These are phyloP conservation scores for Limenitis camilla DNA, from an alignment of 2,888 invertebrate species.

Conservation along the genomic window DNA sequence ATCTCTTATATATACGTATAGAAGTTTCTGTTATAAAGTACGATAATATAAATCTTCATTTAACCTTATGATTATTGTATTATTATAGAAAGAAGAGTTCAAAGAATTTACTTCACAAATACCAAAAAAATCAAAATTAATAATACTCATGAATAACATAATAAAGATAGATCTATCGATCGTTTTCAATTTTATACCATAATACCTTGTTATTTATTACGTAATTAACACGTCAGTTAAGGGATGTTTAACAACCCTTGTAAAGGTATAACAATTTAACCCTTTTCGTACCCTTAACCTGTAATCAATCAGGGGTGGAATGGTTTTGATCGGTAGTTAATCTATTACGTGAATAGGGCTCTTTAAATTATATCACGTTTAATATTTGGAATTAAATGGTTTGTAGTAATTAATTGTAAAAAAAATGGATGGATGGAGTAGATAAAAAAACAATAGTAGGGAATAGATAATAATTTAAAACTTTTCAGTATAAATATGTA, in stretches of 20 bases:
- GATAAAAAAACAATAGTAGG: too few relatives aligned
- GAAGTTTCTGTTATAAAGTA: too few relatives aligned
- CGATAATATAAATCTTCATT: too few relatives aligned
- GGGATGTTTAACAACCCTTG: conserved; percentile 54
- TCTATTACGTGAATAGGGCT: background rate
- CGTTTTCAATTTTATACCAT: conserved; percentile 14
- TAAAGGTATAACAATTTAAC: conserved; percentile 40
- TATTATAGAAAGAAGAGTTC: too few relatives aligned
- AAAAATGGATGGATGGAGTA: too few relatives aligned
- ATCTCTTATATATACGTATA: too few relatives aligned
- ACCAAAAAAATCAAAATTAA: background rate
- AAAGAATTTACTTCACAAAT: too few relatives aligned
- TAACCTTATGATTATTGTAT: too few relatives aligned
- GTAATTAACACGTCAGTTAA: conserved; percentile 61
- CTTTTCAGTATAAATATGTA: too few relatives aligned
- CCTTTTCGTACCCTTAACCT: conserved; percentile 42
- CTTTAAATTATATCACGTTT: background rate
- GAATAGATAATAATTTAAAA: too few relatives aligned
- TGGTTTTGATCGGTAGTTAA: conserved; percentile 31
- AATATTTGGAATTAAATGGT: too few relatives aligned
- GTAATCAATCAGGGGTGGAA: conserved; percentile 52
- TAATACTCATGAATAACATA: background rate
- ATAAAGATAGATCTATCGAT: conserved; percentile 1
- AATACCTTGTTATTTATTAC: conserved; percentile 43
- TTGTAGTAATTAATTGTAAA: too few relatives aligned